A percentile compares a stretch with the other conserved stretches of the same genome.
Conservation (phyloP, 2,113 vertebrate genomes). For the Rallus limicola region DNA sequence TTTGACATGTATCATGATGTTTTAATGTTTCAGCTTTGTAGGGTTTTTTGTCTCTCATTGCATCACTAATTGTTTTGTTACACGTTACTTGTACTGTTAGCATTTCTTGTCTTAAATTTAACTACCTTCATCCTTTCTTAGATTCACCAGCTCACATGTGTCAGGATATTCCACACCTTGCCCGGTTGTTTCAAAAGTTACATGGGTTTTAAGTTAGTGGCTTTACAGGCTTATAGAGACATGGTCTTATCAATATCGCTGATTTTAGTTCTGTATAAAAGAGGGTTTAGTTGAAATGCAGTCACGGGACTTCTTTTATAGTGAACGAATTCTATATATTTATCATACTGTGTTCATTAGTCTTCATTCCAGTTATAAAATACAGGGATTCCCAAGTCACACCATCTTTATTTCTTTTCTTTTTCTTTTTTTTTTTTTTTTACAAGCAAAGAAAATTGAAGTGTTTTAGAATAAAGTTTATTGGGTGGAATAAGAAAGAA, state of each 20-base stretch:
- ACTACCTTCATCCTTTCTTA: background rate
- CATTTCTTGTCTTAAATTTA: background rate
- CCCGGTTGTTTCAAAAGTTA: background rate
- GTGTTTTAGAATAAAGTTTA: background rate
- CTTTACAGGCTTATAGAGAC: background rate
- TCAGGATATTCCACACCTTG: background rate
- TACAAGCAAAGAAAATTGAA: background rate
- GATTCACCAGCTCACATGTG: background rate
- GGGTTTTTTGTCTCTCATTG: background rate
- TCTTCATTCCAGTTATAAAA: background rate
- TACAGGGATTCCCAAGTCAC: background rate
- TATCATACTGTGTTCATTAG: background rate
- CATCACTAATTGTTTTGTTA: background rate
- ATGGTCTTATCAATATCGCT: background rate
- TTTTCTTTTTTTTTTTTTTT: background rate
- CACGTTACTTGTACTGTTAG: background rate
- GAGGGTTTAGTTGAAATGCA: background rate
- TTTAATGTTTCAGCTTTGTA: background rate
- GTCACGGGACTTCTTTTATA: background rate
- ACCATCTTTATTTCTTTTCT: no score
- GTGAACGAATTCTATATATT: background rate
- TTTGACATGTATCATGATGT: background rate
- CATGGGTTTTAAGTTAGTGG: background rate
- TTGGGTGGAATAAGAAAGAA: background rate
- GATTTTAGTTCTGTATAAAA: background rate